phyloP scores from a whole-genome alignment of 1,140 invertebrate species.

The Parapsyche elsis region DNA sequence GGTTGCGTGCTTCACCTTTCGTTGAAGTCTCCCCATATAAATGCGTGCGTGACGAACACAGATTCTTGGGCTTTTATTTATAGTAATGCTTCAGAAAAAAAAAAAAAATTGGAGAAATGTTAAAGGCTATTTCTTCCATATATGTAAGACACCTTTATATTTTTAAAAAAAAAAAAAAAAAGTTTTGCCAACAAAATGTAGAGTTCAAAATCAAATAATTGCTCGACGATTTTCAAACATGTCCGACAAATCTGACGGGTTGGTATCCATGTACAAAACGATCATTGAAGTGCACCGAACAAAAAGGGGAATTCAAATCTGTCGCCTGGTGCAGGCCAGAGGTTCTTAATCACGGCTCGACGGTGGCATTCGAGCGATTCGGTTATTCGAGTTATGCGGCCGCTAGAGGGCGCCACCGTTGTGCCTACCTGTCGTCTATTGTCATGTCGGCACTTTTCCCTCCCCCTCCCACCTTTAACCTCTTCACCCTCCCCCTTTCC shows the following conservation, averaged over 20 bases:
- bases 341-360: constrained; percentile 14
- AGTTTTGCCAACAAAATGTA: background rate
- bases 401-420: too few species aligned
- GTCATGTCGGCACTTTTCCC: too few species aligned
- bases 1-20: too few species aligned
- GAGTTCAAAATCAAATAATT: background rate
- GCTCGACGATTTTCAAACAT: background rate
- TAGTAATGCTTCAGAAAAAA: too few species aligned
- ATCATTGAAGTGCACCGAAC: background rate
- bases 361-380: constrained; percentile 8
- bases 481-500: background rate
- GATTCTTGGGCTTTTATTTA: too few species aligned
- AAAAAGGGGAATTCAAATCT: background rate
- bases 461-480: background rate
- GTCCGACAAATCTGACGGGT: background rate
- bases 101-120: too few species aligned
- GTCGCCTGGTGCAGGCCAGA: background rate
- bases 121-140: too few species aligned
- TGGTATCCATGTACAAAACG: background rate
- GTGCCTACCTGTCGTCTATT: background rate
- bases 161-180: background rate
- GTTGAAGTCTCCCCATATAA: too few species aligned
- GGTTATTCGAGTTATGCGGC: constrained; percentile 15
- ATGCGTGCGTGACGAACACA: too few species aligned
- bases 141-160: too few species aligned